Base-by-base conservation (phyloP, 2,113 vertebrate genomes). In the Phalacrocorax aristotelis region DNA sequence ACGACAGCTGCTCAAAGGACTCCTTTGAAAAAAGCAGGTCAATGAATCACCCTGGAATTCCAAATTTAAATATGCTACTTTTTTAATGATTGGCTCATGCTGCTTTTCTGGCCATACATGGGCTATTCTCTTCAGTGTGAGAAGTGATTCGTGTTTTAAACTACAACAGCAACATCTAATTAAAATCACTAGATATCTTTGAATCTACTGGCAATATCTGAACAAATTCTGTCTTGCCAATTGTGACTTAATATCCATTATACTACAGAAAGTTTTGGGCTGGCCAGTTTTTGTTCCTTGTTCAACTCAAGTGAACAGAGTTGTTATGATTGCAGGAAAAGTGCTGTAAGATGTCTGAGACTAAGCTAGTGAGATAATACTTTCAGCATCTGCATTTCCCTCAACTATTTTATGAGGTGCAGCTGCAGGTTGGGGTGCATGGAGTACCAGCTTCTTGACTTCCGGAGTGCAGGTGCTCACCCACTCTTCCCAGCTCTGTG, bases 21-120 rank as follows among this genome's bases (percentile, higher is more conserved):
- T 95, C 13, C 62, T 85, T 79, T 76, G 85, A 69, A 94, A 87
- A 93, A 79, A 78, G n/a, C 85, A 88, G 96, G 95, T 96, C 95
- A 95, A 6, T 94, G 90, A 94, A 76, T 93, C 83, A 92, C 82
- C 61, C 79, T 55, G 40, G 86, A 92, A 83, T 83, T 90, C 90
- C 82, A 87, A 92, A 94, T 92, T 92, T 88, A 94, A 88, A 66
- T 90, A 85, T 58, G 16, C 60, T 76, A 13, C 89, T 91, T 92
- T 48, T 83, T 87, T 79, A 93, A 16, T 42, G 75, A 58, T 95
- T 85, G 84, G 84, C 78, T 94, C 57, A 68, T 76, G 44, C 57
- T 90, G 74, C 84, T 89, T 94, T 95, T 96, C 72, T 91, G 85
- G 69, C 81, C 52, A 79, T 55, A 76, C 29, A 79, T 42, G 71